Evolutionary conservation across 2,797 vertebrate genomes (phyloP).

Genomic region (Cossypha heuglini): DNA sequence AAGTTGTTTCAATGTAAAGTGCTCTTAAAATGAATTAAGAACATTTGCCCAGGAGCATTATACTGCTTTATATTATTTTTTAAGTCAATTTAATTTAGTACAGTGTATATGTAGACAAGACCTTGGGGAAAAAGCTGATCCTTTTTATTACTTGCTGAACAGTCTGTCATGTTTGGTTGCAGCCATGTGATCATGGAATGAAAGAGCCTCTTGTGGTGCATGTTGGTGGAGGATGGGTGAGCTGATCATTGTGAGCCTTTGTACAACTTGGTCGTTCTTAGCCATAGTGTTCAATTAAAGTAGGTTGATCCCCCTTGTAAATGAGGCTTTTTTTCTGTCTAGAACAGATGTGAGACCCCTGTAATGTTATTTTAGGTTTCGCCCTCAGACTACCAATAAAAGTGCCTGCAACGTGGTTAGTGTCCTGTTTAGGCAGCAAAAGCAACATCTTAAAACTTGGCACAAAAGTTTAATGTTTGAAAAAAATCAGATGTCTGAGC

Average conservation of each 20-base stretch:
- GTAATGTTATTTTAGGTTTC: not conserved
- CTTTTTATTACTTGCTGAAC: constrained; percentile 57
- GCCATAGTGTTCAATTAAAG: not conserved
- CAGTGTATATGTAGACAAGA: constrained; percentile 25
- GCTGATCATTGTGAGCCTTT: not conserved
- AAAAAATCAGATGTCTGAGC: not conserved
- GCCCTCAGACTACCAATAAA: not conserved
- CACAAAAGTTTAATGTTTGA: not conserved
- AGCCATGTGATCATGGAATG: not conserved
- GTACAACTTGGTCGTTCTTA: not conserved
- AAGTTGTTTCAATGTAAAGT: constrained; percentile 28
- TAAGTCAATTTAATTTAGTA: constrained; percentile 45
- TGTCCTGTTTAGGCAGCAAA: not conserved
- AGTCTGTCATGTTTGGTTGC: constrained; percentile 24
- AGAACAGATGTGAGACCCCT: not conserved
- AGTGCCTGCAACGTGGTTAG: not conserved
- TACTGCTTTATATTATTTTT: constrained; percentile 20
- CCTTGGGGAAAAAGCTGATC: constrained; percentile 50
- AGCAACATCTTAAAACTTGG: not conserved
- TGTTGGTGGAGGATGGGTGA: constrained; percentile 8
- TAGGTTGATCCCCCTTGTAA: not conserved
- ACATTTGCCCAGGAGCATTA: constrained; percentile 15
- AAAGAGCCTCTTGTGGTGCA: constrained; percentile 38
- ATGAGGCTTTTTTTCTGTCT: not conserved
- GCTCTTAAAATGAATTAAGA: constrained; percentile 54